Conservation (phyloP, 2,113 vertebrate genomes). For the Daphoenositta chrysoptera region DNA sequence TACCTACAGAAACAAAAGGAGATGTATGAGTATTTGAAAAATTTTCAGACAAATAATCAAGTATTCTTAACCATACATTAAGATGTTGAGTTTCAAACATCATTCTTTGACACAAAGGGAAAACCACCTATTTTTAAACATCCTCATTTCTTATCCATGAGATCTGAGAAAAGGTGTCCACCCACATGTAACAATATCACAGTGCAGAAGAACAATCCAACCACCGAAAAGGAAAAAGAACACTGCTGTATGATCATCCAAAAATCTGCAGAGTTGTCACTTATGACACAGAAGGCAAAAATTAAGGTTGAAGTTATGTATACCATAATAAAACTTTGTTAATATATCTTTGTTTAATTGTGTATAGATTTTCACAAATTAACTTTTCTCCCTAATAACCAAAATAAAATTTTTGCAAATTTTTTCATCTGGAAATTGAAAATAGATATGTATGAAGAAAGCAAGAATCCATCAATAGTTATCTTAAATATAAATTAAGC, state of each 20-base stretch:
- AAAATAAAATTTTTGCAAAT: background rate
- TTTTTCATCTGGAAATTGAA: background rate
- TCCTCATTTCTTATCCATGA: background rate
- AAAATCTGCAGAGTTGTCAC: background rate
- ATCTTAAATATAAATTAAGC: background rate
- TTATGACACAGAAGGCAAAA: background rate
- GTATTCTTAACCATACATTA: background rate
- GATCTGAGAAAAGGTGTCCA: background rate
- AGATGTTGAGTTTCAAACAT: background rate
- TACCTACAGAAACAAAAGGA: background rate
- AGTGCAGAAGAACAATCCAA: background rate
- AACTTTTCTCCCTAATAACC: background rate
- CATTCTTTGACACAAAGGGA: background rate
- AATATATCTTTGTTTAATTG: background rate
- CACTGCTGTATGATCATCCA: background rate
- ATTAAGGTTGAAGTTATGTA: background rate
- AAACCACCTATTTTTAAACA: background rate
- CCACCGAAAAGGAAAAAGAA: background rate
- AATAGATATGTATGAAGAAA: background rate
- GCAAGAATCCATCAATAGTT: background rate
- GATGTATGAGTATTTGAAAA: accelerated
- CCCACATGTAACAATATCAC: background rate
- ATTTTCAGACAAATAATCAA: background rate
- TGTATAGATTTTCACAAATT: background rate
- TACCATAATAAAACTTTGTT: background rate